These are phyloP conservation scores for Emydura subglobosa DNA, from an alignment of 2,113 vertebrate genomes.

Conservation along the genomic window DNA sequence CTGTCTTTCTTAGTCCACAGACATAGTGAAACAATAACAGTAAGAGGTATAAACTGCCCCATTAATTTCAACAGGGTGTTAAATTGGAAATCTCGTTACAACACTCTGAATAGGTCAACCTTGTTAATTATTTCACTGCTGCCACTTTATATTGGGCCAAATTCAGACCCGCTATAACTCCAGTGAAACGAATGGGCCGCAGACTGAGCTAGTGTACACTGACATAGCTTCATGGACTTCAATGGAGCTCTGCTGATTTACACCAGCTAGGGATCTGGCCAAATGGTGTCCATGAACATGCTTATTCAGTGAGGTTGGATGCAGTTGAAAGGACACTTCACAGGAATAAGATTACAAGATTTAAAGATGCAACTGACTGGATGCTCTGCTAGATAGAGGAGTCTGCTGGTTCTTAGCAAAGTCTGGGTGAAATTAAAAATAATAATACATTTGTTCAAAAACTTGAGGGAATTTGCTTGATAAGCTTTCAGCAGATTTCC, in stretches of 20 bases:
- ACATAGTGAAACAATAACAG: conserved; percentile 36
- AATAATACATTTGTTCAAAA: conserved; percentile 47
- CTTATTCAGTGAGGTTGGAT: conserved; percentile 14
- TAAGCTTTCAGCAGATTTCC: conserved; percentile 32
- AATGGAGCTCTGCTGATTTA: not conserved
- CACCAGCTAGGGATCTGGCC: conserved; percentile 48
- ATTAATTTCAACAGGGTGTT: not conserved
- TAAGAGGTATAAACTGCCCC: conserved; percentile 51
- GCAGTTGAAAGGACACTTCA: conserved; percentile 40
- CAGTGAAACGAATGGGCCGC: conserved; percentile 60
- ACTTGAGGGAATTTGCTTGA: conserved; percentile 39
- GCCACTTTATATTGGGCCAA: not conserved
- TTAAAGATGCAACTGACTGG: conserved; percentile 30
- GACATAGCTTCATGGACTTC: not conserved
- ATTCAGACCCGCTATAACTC: not conserved
- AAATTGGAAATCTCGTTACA: not conserved
- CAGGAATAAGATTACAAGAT: conserved; percentile 21
- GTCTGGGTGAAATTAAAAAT: not conserved
- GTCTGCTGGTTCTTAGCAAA: conserved; percentile 10
- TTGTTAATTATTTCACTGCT: not conserved
- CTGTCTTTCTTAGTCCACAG: conserved; percentile 56
- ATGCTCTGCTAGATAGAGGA: rapidly evolving
- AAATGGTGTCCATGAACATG: not conserved
- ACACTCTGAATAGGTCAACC: not conserved
- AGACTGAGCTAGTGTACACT: conserved; percentile 29